Evolutionary conservation across 2,797 vertebrate genomes (phyloP).

Genomic region (Micrastur ruficollis): DNA sequence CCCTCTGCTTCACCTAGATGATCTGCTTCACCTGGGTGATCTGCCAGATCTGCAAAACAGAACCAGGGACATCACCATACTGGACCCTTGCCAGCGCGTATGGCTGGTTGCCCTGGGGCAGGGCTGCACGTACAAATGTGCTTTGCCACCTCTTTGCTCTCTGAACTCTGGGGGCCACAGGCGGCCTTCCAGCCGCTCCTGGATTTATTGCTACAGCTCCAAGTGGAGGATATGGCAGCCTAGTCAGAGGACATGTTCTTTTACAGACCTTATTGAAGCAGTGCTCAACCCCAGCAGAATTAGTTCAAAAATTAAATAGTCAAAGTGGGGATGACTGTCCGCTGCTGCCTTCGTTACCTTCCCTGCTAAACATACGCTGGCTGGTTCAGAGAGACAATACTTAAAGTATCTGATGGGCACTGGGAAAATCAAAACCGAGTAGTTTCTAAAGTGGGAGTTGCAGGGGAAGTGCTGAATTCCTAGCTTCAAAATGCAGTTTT

Average conservation of each 20-base stretch:
- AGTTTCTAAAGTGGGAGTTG: neutral
- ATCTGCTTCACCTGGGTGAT: neutral
- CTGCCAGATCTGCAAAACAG: neutral
- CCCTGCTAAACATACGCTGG: neutral
- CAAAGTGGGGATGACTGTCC: neutral
- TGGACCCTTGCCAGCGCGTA: fast-evolving
- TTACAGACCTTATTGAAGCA: neutral
- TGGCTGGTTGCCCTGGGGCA: neutral
- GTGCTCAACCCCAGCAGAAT: neutral
- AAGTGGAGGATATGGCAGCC: neutral
- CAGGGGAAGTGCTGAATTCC: neutral
- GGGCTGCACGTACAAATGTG: neutral
- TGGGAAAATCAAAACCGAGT: neutral
- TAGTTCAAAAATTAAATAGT: neutral
- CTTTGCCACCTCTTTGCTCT: neutral
- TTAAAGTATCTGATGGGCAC: neutral
- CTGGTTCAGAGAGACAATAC: neutral
- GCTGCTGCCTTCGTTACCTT: neutral
- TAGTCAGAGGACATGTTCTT: neutral
- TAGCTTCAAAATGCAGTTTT: neutral
- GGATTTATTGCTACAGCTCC: neutral
- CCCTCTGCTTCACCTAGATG: neutral
- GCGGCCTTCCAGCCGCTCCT: neutral
- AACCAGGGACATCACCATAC: neutral
- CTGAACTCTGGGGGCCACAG: neutral